These are phyloP conservation scores for Idaea straminata DNA, from an alignment of 2,888 invertebrate genomes.

Conservation along the genomic window DNA sequence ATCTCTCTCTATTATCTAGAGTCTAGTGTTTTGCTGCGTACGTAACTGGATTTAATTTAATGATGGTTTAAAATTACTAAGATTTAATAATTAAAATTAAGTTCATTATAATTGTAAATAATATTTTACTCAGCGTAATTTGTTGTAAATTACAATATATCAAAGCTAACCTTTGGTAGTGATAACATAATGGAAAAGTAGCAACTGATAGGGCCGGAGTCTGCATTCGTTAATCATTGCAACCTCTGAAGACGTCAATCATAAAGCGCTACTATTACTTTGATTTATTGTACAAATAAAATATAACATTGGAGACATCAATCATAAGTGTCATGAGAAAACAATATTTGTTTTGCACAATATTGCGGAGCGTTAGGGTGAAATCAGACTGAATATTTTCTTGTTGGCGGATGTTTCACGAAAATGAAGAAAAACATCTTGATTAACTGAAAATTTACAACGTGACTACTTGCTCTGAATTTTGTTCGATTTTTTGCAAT, in stretches of 20 bases:
- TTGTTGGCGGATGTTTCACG: not conserved
- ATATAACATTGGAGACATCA: not conserved
- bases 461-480: too few species aligned
- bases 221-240: conserved; percentile 29
- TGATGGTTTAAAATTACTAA: too few species aligned
- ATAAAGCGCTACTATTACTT: not conserved
- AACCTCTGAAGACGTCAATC: not conserved
- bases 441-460: not conserved
- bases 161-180: conserved; percentile 19
- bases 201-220: conserved; percentile 33
- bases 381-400: not conserved
- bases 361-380: not conserved
- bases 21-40: too few species aligned
- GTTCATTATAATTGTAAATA: not conserved
- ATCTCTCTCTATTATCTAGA: too few species aligned
- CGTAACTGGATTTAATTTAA: too few species aligned
- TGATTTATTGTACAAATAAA: not conserved
- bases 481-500: too few species aligned
- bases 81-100: not conserved
- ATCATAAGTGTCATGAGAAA: not conserved
- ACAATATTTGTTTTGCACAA: not conserved
- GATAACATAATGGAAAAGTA: conserved; percentile 35
- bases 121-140: not conserved
- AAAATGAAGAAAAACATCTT: not conserved
- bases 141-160: conserved; percentile 16